These are phyloP conservation scores for Phylloscopus trochilus DNA, from an alignment of 2,113 vertebrate species.

Conservation along the genomic window DNA sequence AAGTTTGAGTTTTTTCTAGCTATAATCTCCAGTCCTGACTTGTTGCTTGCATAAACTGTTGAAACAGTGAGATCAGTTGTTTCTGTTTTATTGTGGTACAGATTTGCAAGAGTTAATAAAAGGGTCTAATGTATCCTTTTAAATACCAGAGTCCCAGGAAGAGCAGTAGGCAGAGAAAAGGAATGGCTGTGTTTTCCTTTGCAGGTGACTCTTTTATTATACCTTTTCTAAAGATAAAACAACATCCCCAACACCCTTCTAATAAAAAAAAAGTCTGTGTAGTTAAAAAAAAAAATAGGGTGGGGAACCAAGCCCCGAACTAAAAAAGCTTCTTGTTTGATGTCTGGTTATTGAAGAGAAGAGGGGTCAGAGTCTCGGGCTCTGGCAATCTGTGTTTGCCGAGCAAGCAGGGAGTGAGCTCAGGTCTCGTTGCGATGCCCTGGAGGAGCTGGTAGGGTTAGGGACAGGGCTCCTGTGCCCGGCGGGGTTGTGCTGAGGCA, in stretches of 20 bases:
- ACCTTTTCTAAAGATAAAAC: neutral
- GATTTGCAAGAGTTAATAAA: neutral
- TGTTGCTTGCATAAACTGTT: neutral
- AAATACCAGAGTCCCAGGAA: neutral
- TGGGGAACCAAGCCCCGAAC: neutral
- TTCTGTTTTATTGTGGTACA: neutral
- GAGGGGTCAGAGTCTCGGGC: neutral
- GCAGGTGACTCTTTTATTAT: neutral
- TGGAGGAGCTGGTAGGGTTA: neutral
- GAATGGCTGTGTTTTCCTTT: neutral
- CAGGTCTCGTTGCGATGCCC: fast-evolving
- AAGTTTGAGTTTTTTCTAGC: neutral
- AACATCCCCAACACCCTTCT: neutral
- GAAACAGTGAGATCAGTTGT: neutral
- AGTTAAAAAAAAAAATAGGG: neutral
- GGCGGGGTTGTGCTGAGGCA: neutral
- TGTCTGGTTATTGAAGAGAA: neutral
- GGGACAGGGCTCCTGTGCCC: neutral
- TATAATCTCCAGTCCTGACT: neutral
- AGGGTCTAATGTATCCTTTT: neutral
- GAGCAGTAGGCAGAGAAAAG: neutral
- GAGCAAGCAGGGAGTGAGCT: neutral
- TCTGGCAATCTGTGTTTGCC: neutral
- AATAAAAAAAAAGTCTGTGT: neutral
- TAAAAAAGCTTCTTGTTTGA: neutral